A percentile compares a stretch with the other conserved stretches of the same genome.
phyloP scores from a whole-genome alignment of 2,797 vertebrate genomes.

The Lagocephalus sceleratus region DNA sequence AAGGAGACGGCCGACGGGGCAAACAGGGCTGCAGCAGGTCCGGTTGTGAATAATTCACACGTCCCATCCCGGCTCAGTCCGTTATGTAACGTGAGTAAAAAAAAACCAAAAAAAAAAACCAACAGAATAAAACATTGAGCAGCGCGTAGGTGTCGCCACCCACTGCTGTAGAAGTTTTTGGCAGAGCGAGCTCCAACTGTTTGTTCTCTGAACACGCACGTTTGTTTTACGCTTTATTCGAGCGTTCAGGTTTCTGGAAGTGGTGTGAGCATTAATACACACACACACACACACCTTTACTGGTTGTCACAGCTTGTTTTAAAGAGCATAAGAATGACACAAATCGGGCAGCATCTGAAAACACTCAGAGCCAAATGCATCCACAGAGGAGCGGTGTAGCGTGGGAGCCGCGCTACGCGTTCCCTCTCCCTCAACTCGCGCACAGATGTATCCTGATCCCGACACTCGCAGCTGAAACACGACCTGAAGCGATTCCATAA shows the following conservation, averaged over 20 bases:
- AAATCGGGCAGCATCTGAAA: background rate
- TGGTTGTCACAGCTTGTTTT: constrained; percentile 2
- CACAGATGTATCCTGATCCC: constrained; percentile 4
- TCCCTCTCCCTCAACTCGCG: constrained; percentile 4
- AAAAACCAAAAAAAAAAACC: constrained; percentile 38
- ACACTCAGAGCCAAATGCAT: background rate
- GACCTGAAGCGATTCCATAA: constrained; percentile 15
- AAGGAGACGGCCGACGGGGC: constrained; percentile 7
- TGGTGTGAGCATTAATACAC: constrained; percentile 8
- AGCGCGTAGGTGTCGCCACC: constrained; percentile 60
- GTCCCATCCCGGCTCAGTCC: constrained; percentile 30
- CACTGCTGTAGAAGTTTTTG: constrained; percentile 55
- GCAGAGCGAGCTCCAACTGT: constrained; percentile 54
- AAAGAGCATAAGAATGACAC: constrained; percentile 14
- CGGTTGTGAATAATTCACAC: constrained; percentile 52
- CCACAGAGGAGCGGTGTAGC: background rate
- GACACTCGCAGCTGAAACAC: constrained; percentile 7
- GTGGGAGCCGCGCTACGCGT: background rate
- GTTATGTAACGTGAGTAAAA: constrained; percentile 65
- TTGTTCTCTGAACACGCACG: constrained; percentile 52
- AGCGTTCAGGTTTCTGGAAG: constrained; percentile 35
- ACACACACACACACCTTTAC: too few relatives aligned
- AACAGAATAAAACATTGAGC: constrained; percentile 56
- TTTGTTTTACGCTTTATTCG: constrained; percentile 53
- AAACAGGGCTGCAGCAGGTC: constrained; percentile 28